These are phyloP conservation scores for Girardinus metallicus DNA, from an alignment of 2,797 vertebrate species.

Conservation along the genomic window DNA sequence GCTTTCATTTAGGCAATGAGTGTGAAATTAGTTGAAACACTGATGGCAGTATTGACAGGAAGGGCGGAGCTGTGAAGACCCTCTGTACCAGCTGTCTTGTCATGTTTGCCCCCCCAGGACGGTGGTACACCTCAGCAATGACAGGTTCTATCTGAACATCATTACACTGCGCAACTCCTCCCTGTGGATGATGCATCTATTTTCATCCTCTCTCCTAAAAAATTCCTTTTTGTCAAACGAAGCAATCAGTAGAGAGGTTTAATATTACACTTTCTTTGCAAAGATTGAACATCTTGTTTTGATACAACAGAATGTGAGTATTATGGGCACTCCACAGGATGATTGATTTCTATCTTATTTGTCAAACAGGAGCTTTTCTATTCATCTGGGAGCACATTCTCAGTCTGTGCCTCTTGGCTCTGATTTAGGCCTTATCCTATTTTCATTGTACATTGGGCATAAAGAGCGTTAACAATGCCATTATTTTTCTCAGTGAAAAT, in stretches of 20 bases:
- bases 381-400: neutral
- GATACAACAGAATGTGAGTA: neutral
- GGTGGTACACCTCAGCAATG: slow-evolving; percentile 31
- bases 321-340: neutral
- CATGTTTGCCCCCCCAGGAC: slow-evolving; percentile 28
- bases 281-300: slow-evolving; percentile 21
- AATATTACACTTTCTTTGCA: slow-evolving; percentile 17
- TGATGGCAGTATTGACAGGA: slow-evolving; percentile 54
- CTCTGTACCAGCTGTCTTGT: slow-evolving; percentile 26
- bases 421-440: too few species aligned
- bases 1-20: slow-evolving; percentile 51
- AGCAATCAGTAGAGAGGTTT: slow-evolving; percentile 28
- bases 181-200: slow-evolving; percentile 25
- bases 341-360: neutral
- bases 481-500: neutral
- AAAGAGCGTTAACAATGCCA: too few species aligned
- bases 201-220: slow-evolving; percentile 15
- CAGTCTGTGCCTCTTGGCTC: neutral
- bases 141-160: slow-evolving; percentile 39
- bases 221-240: slow-evolving; percentile 7
- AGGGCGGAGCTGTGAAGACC: neutral
- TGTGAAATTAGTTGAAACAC: slow-evolving; percentile 53
- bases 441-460: too few species aligned
- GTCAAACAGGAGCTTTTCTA: neutral
- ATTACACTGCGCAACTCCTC: slow-evolving; percentile 31